Conservation (phyloP, 2,888 invertebrate species). For the Amphipyra tragopoginis region DNA sequence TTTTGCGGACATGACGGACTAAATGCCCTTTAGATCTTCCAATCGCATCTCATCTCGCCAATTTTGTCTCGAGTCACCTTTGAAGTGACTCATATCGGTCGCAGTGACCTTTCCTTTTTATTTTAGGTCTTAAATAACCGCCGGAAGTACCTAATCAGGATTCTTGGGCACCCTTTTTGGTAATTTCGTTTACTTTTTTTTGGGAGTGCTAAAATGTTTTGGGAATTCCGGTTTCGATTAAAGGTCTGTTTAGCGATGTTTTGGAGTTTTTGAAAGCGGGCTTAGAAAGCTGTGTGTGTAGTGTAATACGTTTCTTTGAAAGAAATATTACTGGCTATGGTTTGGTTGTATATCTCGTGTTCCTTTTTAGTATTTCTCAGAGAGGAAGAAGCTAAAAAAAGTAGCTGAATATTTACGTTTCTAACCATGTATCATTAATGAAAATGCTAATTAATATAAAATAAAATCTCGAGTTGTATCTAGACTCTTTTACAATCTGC, state of each 20-base stretch:
- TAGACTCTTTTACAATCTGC: too few relatives aligned
- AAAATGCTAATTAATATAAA: too few relatives aligned
- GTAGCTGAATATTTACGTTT: too few relatives aligned
- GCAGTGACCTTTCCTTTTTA: constrained; percentile 81
- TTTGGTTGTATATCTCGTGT: too few relatives aligned
- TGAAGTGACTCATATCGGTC: constrained; percentile 75
- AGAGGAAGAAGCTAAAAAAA: too few relatives aligned
- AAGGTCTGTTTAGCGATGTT: constrained; percentile 26
- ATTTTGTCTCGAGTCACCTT: constrained; percentile 71
- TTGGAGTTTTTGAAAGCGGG: constrained; percentile 11
- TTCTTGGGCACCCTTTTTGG: constrained; percentile 78
- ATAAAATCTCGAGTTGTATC: too few relatives aligned
- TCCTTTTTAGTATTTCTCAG: too few relatives aligned
- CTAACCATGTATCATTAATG: too few relatives aligned
- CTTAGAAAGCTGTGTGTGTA: constrained; percentile 32
- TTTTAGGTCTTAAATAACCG: constrained; percentile 77
- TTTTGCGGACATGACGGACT: constrained; percentile 16
- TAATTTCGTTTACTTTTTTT: constrained; percentile 64
- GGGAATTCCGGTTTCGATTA: constrained; percentile 41
- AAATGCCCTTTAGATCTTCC: constrained; percentile 29
- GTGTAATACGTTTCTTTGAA: background rate
- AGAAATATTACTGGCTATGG: too few relatives aligned
- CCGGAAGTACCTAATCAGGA: constrained; percentile 86
- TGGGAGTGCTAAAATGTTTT: constrained; percentile 30
- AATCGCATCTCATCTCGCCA: constrained; percentile 31